Evolutionary conservation across 2,888 invertebrate species (phyloP).

Genomic region (Heliconius hortense): DNA sequence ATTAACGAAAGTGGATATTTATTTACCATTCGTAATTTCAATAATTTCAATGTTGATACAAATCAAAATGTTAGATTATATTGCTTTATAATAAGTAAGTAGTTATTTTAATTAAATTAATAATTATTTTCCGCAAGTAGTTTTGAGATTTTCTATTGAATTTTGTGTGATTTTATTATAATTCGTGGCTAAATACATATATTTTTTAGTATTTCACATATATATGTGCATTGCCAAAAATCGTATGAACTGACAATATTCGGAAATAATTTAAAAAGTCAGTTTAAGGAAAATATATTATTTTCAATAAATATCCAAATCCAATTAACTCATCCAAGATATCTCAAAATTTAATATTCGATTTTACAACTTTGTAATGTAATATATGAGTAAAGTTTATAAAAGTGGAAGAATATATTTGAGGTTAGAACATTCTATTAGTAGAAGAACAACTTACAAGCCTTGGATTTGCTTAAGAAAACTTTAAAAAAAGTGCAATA

Average conservation of each 20-base stretch:
- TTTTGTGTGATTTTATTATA: background rate
- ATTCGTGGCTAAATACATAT: too few species aligned
- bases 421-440: background rate
- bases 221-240: background rate
- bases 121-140: too few species aligned
- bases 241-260: background rate
- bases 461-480: constrained; percentile 14
- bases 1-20: background rate
- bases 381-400: background rate
- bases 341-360: background rate
- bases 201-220: too few species aligned
- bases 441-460: constrained; percentile 6
- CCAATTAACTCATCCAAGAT: background rate
- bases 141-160: background rate
- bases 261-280: background rate
- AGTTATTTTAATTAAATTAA: too few species aligned
- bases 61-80: too few species aligned
- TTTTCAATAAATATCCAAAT: background rate
- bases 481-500: constrained; percentile 21
- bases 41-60: background rate
- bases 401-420: constrained; percentile 9
- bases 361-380: background rate
- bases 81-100: too few species aligned
- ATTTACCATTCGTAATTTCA: background rate
- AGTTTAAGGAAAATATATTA: background rate